These are phyloP conservation scores for Nymphalis io DNA, from an alignment of 1,140 invertebrate genomes.

Conservation along the genomic window DNA sequence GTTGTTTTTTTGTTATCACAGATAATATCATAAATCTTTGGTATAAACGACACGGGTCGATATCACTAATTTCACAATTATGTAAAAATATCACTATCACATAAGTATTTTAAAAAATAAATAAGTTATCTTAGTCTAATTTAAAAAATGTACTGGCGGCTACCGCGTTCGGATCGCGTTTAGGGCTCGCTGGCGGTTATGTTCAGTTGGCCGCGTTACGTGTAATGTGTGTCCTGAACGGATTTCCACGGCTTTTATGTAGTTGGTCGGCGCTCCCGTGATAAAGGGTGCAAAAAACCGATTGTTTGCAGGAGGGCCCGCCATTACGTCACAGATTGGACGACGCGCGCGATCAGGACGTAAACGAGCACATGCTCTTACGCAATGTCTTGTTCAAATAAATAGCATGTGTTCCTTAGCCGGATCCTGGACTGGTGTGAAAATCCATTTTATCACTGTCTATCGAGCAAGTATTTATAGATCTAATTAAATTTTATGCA, in stretches of 20 bases:
- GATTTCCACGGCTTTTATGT: constrained; percentile 77
- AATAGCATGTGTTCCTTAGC: constrained; percentile 72
- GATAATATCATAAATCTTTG: constrained; percentile 63
- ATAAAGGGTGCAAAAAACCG: constrained; percentile 78
- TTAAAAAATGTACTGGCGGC: constrained; percentile 40
- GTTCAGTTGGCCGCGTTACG: constrained; percentile 70
- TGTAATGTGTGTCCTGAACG: constrained; percentile 75
- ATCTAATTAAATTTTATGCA: neutral
- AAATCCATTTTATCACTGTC: constrained; percentile 45
- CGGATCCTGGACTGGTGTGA: constrained; percentile 71
- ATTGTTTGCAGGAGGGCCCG: constrained; percentile 72
- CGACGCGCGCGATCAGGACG: constrained; percentile 62
- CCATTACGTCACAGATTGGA: constrained; percentile 68
- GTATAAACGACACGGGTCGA: constrained; percentile 50
- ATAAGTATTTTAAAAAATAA: constrained; percentile 43
- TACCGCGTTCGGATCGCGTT: constrained; percentile 47
- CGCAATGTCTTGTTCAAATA: constrained; percentile 73
- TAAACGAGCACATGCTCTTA: constrained; percentile 68
- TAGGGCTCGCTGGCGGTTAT: constrained; percentile 58
- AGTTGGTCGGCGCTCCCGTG: constrained; percentile 65
- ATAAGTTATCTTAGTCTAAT: constrained; percentile 38
- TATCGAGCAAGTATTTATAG: constrained; percentile 3
- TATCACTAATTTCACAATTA: constrained; percentile 37
- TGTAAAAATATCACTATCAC: constrained; percentile 50
- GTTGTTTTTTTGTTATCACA: constrained; percentile 64